These are phyloP conservation scores for Mamestra brassicae DNA, from an alignment of 2,888 invertebrate genomes.

Conservation along the genomic window DNA sequence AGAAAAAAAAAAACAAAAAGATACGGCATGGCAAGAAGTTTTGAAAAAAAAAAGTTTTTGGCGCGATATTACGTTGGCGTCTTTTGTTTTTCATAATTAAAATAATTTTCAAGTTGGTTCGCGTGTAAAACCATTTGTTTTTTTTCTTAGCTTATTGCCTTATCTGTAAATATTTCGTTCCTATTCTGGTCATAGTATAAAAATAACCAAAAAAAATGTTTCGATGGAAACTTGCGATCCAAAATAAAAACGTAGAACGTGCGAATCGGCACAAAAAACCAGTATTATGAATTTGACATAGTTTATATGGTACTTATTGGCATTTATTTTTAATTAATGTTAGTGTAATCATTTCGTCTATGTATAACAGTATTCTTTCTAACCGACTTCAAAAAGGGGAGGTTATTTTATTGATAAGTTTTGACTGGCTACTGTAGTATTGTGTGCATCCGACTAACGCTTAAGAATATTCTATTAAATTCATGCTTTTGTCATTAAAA, in stretches of 20 bases:
- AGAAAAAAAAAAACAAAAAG: background rate
- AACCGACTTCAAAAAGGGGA: background rate
- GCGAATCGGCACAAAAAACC: conserved; percentile 30
- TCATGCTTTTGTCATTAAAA: background rate
- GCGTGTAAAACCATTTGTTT: background rate
- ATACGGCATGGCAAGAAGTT: background rate
- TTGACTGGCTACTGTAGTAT: background rate
- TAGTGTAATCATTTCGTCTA: conserved; percentile 13
- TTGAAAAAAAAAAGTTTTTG: background rate
- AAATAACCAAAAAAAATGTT: background rate
- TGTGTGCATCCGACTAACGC: no score
- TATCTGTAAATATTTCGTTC: background rate
- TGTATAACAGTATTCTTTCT: conserved; percentile 38
- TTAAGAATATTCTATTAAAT: background rate
- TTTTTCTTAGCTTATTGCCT: background rate
- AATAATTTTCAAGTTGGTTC: background rate
- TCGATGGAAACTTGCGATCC: conserved; percentile 28
- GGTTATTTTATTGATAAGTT: conserved; percentile 24
- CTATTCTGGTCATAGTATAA: background rate
- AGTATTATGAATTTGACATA: conserved; percentile 52
- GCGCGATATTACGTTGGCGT: no score
- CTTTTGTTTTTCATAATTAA: no score
- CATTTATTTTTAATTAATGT: conserved; percentile 57
- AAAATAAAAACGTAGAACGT: conserved; percentile 17
- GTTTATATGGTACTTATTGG: conserved; percentile 30